A percentile compares a stretch with the other conserved stretches of the same genome.
Conservation (phyloP, 1,140 invertebrate species). For the Archivesica marissinica region DNA sequence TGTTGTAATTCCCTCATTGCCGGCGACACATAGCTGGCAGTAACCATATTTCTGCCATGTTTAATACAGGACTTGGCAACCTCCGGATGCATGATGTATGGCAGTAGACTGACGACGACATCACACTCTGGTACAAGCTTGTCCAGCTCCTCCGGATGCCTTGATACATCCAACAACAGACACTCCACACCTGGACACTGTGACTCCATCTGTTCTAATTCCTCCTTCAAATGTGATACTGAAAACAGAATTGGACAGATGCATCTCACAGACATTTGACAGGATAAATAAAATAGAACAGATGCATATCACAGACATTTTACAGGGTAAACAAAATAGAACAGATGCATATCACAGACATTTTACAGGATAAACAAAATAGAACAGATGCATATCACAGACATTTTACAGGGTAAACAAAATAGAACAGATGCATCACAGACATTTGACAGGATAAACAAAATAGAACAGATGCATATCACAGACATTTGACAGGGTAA, state of each 20-base stretch:
- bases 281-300: too few species aligned
- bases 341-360: too few species aligned
- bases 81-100: conserved; percentile 94
- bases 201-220: conserved; percentile 92
- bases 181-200: conserved; percentile 92
- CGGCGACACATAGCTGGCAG: conserved; percentile 96
- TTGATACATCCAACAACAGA: conserved; percentile 92
- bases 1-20: conserved; percentile 92
- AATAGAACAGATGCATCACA: too few species aligned
- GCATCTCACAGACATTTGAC: too few species aligned
- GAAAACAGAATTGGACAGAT: conserved; percentile 70
- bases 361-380: too few species aligned
- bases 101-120: conserved; percentile 94
- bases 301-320: too few species aligned
- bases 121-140: conserved; percentile 91
- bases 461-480: too few species aligned
- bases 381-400: too few species aligned
- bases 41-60: conserved; percentile 95
- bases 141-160: conserved; percentile 88
- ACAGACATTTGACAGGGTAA: too few species aligned
- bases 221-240: conserved; percentile 94
- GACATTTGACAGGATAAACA: too few species aligned
- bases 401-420: too few species aligned
- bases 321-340: too few species aligned
- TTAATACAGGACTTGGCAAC: conserved; percentile 94